Evolutionary conservation across 2,888 invertebrate species (phyloP).

Genomic region (Busseola fusca): DNA sequence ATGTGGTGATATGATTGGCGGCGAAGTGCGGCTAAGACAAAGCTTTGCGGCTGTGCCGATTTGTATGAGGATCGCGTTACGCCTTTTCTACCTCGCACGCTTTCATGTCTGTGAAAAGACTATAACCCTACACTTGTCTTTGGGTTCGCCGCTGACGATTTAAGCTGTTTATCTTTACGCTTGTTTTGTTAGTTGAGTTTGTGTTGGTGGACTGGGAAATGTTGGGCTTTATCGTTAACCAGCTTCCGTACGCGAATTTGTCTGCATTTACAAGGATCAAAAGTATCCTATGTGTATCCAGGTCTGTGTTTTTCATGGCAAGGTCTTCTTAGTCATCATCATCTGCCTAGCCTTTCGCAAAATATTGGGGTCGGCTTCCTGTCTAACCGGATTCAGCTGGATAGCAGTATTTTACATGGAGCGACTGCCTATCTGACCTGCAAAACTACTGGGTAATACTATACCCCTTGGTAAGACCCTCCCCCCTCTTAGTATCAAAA

Average conservation of each 20-base stretch:
- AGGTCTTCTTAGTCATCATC: too few relatives aligned
- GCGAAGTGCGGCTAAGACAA: conserved; percentile 73
- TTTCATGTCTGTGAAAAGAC: conserved; percentile 66
- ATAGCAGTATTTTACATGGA: too few relatives aligned
- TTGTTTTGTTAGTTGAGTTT: conserved; percentile 31
- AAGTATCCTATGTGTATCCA: background rate
- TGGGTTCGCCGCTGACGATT: conserved; percentile 63
- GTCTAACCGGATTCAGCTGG: too few relatives aligned
- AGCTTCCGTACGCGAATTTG: background rate
- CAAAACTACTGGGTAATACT: too few relatives aligned
- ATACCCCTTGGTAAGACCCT: too few relatives aligned
- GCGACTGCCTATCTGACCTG: too few relatives aligned
- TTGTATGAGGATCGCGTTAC: conserved; percentile 78
- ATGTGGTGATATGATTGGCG: conserved; percentile 76
- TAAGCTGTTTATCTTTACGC: conserved; percentile 52
- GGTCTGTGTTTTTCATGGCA: too few relatives aligned
- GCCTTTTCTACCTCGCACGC: conserved; percentile 69
- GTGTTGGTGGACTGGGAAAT: background rate
- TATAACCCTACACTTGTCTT: conserved; percentile 60
- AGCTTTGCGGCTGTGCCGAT: conserved; percentile 72
- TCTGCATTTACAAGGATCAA: background rate
- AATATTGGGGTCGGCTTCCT: too few relatives aligned
- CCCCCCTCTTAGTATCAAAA: too few relatives aligned
- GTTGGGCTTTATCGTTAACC: background rate
- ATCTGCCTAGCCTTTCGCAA: too few relatives aligned